phyloP scores from a whole-genome alignment of 1,140 invertebrate genomes.

The Drosophila micromelanica region DNA sequence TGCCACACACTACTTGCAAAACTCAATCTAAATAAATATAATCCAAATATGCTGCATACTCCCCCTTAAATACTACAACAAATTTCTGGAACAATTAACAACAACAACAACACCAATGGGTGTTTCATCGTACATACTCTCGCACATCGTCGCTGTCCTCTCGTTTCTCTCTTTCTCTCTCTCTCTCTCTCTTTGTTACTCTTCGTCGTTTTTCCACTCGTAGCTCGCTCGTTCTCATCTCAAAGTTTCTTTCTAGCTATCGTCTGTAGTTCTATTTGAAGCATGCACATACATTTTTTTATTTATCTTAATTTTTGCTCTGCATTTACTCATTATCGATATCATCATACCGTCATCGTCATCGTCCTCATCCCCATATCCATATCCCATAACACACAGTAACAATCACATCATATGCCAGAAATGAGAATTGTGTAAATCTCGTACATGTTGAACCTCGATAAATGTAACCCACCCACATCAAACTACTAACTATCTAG shows the following conservation, averaged over 20 bases:
- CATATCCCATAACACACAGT: constrained; percentile 43
- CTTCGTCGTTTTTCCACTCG: constrained; percentile 35
- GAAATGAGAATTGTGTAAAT: constrained; percentile 17
- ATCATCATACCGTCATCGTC: constrained; percentile 35
- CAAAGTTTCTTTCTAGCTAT: constrained; percentile 44
- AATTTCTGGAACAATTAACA: constrained; percentile 21
- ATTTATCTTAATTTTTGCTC: no score
- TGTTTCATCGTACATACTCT: constrained; percentile 46
- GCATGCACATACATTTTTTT: constrained; percentile 51
- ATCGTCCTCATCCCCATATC: constrained; percentile 33
- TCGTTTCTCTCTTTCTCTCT: constrained; percentile 32
- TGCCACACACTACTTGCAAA: constrained; percentile 60
- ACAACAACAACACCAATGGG: constrained; percentile 28
- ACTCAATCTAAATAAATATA: constrained; percentile 59
- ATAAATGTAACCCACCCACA: constrained; percentile 80
- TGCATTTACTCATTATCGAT: constrained; percentile 24
- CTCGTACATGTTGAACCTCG: constrained; percentile 47
- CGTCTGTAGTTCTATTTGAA: constrained; percentile 50
- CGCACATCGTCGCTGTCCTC: constrained; percentile 33
- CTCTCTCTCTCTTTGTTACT: constrained; percentile 23
- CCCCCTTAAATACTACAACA: neutral
- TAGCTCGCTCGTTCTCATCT: constrained; percentile 57
- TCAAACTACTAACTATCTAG: constrained; percentile 39
- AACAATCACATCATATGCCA: constrained; percentile 60
- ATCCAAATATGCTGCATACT: constrained; percentile 64